Evolutionary conservation across 2,888 invertebrate species (phyloP), one percentile per base, ranked within the genome.

Genomic region (Acheta domesticus): DNA sequence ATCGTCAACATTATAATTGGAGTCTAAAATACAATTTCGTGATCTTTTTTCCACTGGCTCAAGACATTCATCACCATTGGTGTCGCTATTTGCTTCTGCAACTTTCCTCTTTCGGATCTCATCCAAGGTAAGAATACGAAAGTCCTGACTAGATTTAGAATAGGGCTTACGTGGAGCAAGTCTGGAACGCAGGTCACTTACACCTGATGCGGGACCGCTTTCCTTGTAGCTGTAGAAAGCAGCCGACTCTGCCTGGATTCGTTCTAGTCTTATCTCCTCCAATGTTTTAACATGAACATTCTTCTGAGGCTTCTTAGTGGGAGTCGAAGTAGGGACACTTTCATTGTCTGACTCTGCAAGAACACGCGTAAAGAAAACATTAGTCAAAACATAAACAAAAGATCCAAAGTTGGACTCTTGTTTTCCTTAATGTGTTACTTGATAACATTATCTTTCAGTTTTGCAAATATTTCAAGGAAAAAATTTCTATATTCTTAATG

Each of bases 321-420:
- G 92, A 83, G 91, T 91, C 80, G 88, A 88, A 62, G 92, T 90
- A 48, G 92, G 91, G 83, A 89, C 90, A 86, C 92, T 92, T 89
- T 93, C 93, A 87, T 89, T 92, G 89, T 93, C 93, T 85, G 93
- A 93, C 88, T 93, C 93, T 93, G 92, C 89, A 92, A 92, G 91
- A 89, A 92, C 90, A 91, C 90, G 80, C 81, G 79, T 78, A 81
- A 73, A 80, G 78, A 81, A 76, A 81, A 80, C 76, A 79, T 80
- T 79, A 80, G 81, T 79, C 79, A 78, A 80, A 80, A 79, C 19
- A 73, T 14, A 62, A 62, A 62, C 62, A 62, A 62, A 62, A 62
- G 62, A 62, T 62, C 62, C 62, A 62, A 62, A 74, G 20, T 62
- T 78, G 74, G 74, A 48, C 49, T 74, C 36, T 78, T 78, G 78